Percentiles rank a stretch among this genome's conserved stretches.
Conservation (phyloP, 2,113 vertebrate genomes). For the Ivindomyrus marchei region DNA sequence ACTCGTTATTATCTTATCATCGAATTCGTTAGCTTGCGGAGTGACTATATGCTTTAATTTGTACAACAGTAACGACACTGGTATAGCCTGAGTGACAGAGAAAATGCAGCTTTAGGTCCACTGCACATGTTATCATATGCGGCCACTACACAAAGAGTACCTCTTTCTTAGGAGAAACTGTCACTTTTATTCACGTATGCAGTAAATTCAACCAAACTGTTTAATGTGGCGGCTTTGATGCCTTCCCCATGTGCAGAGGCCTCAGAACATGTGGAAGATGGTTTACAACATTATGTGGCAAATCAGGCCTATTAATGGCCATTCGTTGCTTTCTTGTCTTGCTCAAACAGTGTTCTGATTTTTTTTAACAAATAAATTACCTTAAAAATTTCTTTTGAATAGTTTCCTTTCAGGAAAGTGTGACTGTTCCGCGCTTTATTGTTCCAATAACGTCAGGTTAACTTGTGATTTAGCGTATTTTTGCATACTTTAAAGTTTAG, state of each 20-base stretch:
- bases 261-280: slow-evolving; percentile 3
- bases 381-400: slow-evolving; percentile 23
- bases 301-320: slow-evolving; percentile 29
- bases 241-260: slow-evolving; percentile 11
- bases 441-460: background rate
- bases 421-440: background rate
- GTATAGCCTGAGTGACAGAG: background rate
- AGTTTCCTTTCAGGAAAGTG: slow-evolving; percentile 20
- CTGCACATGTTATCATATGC: background rate
- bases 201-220: slow-evolving; percentile 26
- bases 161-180: background rate
- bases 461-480: background rate
- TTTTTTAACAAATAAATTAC: slow-evolving; percentile 32
- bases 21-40: background rate
- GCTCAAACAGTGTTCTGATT: slow-evolving; percentile 21
- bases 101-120: background rate
- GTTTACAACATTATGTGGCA: slow-evolving; percentile 22
- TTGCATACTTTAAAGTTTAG: background rate
- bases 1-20: background rate
- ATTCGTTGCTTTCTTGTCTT: background rate
- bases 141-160: background rate
- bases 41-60: background rate
- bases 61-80: background rate
- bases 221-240: slow-evolving; percentile 26
- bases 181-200: background rate